Evolutionary conservation across 2,888 invertebrate species (phyloP), one percentile per base, ranked within the genome.

Genomic region (Temnothorax ravouxi): DNA sequence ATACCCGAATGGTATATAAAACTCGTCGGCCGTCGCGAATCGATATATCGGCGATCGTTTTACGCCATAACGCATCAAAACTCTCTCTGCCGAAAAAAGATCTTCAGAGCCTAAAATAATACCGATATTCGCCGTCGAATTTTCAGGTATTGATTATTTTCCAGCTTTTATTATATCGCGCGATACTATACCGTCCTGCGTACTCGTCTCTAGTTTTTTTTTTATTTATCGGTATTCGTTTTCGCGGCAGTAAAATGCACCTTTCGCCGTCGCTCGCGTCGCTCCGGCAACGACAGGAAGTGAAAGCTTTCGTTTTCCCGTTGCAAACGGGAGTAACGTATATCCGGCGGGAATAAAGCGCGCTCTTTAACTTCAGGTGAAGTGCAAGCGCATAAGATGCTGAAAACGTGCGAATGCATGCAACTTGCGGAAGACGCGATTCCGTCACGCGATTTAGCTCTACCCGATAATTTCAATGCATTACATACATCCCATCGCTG

Each of bases 121-220:
- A 38, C 21, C 67, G 50, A 52, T 67, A 52, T n/a, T 34, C 21
- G 21, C 9, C 8, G 13, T 25, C 47, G 71, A 25, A 29, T 29
- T 67, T 69, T 25, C 25, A 29, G 47, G 11, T 54, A 41, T 29
- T n/a, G 47, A 64, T 52, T 38, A n/a, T 52, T 67, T 67, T 67
- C n/a, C 38, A 47, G 11, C n/a, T 79, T 79, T 79, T 79, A 56
- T 79, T 44, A 71, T 44, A 71, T 34, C n/a, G 15, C 13, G 21
- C 1, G 21, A 76, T 34, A 44, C 71, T 44, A 56, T 21, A 66
- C 6, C 21, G 52, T 44, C 4, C 34, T 64, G 29, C n/a, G 29
- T 38, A 50, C 8, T 15, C 29, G 21, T 11, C 6, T 29, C 4
- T 9, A 9, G 29, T 29, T 2, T 29, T 50, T 38, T 44, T 18